Percentiles rank a stretch among this genome's conserved stretches.
phyloP scores from a whole-genome alignment of 1,140 invertebrate species.

The Ganaspis sp. region DNA sequence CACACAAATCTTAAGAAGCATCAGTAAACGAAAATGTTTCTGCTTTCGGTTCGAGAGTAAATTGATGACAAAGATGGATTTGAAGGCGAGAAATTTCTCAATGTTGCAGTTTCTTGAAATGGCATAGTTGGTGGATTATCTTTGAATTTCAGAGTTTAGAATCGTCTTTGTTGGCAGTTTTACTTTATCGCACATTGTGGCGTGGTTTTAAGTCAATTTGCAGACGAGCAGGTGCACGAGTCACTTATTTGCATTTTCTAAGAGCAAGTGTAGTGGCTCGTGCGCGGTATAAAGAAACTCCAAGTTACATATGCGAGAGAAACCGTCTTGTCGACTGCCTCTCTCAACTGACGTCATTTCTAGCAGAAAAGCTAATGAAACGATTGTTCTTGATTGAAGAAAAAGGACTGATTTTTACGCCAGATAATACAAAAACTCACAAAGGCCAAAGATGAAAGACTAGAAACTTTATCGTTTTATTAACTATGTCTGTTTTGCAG shows the following conservation, averaged over 20 bases:
- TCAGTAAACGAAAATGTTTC: too few relatives aligned
- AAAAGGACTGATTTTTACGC: neutral
- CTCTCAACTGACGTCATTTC: neutral
- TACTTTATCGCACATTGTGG: neutral
- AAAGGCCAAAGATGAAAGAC: neutral
- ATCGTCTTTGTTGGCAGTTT: too few relatives aligned
- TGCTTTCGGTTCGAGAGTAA: neutral
- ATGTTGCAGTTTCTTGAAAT: neutral
- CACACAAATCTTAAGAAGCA: too few relatives aligned
- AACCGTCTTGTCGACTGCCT: neutral
- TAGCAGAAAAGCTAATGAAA: neutral
- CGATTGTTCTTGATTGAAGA: neutral
- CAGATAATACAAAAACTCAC: neutral
- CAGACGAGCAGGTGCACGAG: constrained; percentile 11
- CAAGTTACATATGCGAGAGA: neutral
- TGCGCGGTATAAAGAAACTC: neutral
- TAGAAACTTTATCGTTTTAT: neutral
- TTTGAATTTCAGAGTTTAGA: neutral
- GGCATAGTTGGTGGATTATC: neutral
- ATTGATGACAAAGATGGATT: neutral
- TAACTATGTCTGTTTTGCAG: neutral
- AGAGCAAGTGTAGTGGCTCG: neutral
- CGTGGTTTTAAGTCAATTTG: neutral
- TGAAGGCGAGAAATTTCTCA: neutral
- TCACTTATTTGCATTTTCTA: constrained; percentile 21